A percentile compares a stretch with the other conserved stretches of the same genome.
These are phyloP conservation scores for Cheilosia vulpina DNA, from an alignment of 2,888 invertebrate species.

Conservation along the genomic window DNA sequence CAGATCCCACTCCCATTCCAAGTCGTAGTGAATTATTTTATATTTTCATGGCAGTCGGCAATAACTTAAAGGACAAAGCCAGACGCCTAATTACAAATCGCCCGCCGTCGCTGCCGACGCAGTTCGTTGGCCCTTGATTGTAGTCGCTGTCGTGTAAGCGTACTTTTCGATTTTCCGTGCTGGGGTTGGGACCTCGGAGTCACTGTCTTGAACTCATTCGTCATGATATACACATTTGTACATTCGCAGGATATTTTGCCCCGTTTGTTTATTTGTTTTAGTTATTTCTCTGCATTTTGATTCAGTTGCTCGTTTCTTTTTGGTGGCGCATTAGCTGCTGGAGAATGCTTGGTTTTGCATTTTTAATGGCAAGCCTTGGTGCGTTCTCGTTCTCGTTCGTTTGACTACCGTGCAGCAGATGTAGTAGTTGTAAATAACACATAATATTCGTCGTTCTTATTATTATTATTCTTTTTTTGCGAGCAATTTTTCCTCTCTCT, in stretches of 20 bases:
- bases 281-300: slow-evolving; percentile 28
- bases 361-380: slow-evolving; percentile 47
- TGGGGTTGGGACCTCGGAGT: not conserved
- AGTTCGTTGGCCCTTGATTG: slow-evolving; percentile 46
- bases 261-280: slow-evolving; percentile 41
- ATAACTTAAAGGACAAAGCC: slow-evolving; percentile 59
- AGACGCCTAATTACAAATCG: slow-evolving; percentile 61
- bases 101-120: slow-evolving; percentile 16
- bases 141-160: slow-evolving; percentile 10
- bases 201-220: slow-evolving; percentile 60
- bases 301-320: slow-evolving; percentile 23
- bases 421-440: slow-evolving; percentile 51
- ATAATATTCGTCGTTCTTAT: slow-evolving; percentile 42
- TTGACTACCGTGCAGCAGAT: slow-evolving; percentile 49
- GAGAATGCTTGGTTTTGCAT: slow-evolving; percentile 60
- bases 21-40: slow-evolving; percentile 63
- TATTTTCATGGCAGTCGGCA: slow-evolving; percentile 61
- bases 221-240: slow-evolving; percentile 2
- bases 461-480: slow-evolving; percentile 11
- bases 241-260: not conserved
- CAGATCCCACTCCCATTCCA: not conserved
- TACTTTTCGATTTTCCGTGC: not conserved
- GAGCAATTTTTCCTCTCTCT: not conserved
- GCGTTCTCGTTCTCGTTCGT: slow-evolving; percentile 34
- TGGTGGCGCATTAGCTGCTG: slow-evolving; percentile 27